phyloP scores from a whole-genome alignment of 2,888 invertebrate species.

The Suillia variegata region DNA sequence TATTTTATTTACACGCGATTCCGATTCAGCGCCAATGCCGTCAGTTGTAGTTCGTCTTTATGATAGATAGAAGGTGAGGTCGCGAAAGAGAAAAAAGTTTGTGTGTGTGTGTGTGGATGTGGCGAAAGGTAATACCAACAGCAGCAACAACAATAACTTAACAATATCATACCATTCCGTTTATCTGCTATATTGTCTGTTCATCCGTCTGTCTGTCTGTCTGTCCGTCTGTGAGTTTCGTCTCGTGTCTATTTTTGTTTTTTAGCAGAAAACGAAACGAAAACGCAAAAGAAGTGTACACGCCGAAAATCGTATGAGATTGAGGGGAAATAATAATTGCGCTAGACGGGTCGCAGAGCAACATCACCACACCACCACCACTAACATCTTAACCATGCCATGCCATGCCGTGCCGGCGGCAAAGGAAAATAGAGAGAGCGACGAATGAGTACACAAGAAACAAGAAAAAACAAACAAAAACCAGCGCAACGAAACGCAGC shows the following conservation, averaged over 20 bases:
- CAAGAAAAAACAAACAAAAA: constrained; percentile 21
- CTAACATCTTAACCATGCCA: too few relatives aligned
- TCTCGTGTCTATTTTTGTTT: constrained; percentile 12
- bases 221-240: too few relatives aligned
- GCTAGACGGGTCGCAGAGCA: constrained; percentile 11
- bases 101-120: constrained; percentile 11
- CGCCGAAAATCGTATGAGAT: constrained; percentile 55
- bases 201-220: too few relatives aligned
- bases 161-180: too few relatives aligned
- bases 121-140: not conserved
- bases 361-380: too few relatives aligned
- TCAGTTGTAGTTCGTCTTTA: too few relatives aligned
- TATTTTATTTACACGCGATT: too few relatives aligned
- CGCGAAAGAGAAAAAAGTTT: constrained; percentile 5
- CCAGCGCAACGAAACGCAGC: constrained; percentile 34
- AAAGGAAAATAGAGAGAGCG: not conserved
- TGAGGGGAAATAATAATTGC: constrained; percentile 48
- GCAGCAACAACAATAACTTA: not conserved
- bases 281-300: constrained; percentile 31
- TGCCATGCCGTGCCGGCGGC: too few relatives aligned
- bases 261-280: not conserved
- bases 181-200: too few relatives aligned
- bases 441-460: constrained; percentile 26
- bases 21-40: too few relatives aligned
- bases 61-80: too few relatives aligned